Percentiles rank a stretch among this genome's conserved stretches.
Conservation (phyloP, 1,140 invertebrate genomes). For the Sminthurides bifidus region DNA sequence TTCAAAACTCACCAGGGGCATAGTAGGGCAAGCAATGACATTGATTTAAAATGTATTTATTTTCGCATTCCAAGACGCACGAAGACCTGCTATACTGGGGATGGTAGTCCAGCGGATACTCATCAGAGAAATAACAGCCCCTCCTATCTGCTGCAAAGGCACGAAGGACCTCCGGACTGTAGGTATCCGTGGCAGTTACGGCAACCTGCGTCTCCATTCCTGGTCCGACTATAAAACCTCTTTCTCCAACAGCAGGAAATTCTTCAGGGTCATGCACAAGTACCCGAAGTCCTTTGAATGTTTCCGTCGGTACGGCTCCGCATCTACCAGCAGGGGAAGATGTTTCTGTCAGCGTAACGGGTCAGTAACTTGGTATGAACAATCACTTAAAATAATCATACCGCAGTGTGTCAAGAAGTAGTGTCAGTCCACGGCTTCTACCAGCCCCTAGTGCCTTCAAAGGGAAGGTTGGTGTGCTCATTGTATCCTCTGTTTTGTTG, state of each 20-base stretch:
- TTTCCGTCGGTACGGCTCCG: slow-evolving; percentile 26
- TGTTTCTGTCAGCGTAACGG: no score
- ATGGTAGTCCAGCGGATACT: slow-evolving; percentile 27
- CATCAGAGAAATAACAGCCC: slow-evolving; percentile 28
- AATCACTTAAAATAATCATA: no score
- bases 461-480: no score
- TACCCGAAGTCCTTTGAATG: slow-evolving; percentile 28
- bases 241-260: slow-evolving; percentile 30
- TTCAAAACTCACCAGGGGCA: slow-evolving; percentile 21
- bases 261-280: slow-evolving; percentile 30
- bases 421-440: slow-evolving; percentile 28
- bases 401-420: slow-evolving; percentile 27
- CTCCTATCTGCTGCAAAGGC: slow-evolving; percentile 12
- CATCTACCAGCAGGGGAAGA: no score
- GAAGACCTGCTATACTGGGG: slow-evolving; percentile 30
- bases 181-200: slow-evolving; percentile 22
- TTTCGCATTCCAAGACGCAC: slow-evolving; percentile 32
- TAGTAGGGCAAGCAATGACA: slow-evolving; percentile 31
- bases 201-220: slow-evolving; percentile 16
- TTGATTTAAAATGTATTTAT: slow-evolving; percentile 24
- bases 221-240: slow-evolving; percentile 29
- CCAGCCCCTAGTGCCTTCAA: slow-evolving; percentile 29
- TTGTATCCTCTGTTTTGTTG: no score
- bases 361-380: no score
- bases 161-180: slow-evolving; percentile 18